Evolutionary conservation across 2,888 invertebrate genomes (phyloP).

Genomic region (Gymnosoma rotundatum): DNA sequence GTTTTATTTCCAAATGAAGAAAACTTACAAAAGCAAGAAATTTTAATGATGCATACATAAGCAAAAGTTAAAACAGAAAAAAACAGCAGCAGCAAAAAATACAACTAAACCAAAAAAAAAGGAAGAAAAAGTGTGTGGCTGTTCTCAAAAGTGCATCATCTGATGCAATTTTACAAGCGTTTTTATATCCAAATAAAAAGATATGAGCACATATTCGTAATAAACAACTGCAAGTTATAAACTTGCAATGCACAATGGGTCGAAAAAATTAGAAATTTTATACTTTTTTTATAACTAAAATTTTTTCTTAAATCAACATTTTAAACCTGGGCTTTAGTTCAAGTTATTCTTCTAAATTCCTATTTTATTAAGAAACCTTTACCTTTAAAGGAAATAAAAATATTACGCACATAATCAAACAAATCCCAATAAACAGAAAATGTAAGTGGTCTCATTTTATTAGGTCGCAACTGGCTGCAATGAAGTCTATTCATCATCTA

Average conservation of each 20-base stretch:
- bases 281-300: too few relatives aligned
- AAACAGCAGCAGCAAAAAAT: conserved; percentile 75
- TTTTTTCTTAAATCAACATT: too few relatives aligned
- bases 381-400: too few relatives aligned
- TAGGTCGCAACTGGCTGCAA: too few relatives aligned
- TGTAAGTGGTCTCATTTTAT: too few relatives aligned
- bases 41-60: conserved; percentile 80
- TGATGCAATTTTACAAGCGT: conserved; percentile 54
- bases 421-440: too few relatives aligned
- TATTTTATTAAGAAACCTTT: too few relatives aligned
- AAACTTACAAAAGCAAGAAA: conserved; percentile 74
- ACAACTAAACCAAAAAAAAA: conserved; percentile 60
- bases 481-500: too few relatives aligned
- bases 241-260: conserved; percentile 50
- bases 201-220: conserved; percentile 22
- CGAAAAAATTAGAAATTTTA: too few relatives aligned
- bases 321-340: too few relatives aligned
- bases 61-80: conserved; percentile 64
- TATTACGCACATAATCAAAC: too few relatives aligned
- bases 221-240: conserved; percentile 39
- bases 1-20: conserved; percentile 59
- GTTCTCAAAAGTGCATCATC: conserved; percentile 75
- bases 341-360: too few relatives aligned
- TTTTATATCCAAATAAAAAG: conserved; percentile 10
- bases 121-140: conserved; percentile 75